These are phyloP conservation scores for Misgurnus mizolepis DNA, from an alignment of 2,113 vertebrate species.

Conservation along the genomic window DNA sequence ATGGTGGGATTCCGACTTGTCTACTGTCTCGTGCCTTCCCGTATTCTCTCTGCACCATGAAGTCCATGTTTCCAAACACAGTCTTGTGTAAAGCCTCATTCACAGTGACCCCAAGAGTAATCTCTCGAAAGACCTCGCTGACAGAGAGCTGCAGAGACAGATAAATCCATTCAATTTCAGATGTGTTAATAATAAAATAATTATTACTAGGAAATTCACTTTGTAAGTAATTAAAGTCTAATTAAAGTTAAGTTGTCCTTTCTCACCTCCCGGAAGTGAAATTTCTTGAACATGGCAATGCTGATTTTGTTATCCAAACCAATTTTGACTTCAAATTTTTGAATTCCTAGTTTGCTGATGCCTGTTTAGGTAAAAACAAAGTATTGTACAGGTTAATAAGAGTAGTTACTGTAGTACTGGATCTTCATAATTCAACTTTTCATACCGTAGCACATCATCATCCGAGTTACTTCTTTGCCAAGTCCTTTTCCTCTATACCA, in stretches of 20 bases:
- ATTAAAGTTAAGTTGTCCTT: not conserved
- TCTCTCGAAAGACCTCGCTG: conserved; percentile 85
- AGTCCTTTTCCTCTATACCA: conserved; percentile 84
- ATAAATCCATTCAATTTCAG: not conserved
- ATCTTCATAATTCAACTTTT: not conserved
- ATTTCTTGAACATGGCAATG: conserved; percentile 89
- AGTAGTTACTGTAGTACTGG: not conserved
- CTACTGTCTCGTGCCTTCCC: conserved; percentile 60
- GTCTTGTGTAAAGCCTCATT: conserved; percentile 67
- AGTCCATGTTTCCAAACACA: conserved; percentile 74
- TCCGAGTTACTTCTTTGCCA: conserved; percentile 86
- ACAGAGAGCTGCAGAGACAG: conserved; percentile 74
- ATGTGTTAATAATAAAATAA: too few species aligned
- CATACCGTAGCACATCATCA: conserved; percentile 92
- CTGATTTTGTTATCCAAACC: conserved; percentile 86
- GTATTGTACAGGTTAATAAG: not conserved
- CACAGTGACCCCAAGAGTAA: conserved; percentile 80
- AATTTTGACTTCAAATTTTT: conserved; percentile 91
- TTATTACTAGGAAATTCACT: too few species aligned
- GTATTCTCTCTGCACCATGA: conserved; percentile 79
- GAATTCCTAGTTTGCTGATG: conserved; percentile 80
- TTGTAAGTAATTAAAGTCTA: not conserved
- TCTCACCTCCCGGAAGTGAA: conserved; percentile 87
- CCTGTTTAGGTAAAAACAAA: conserved; percentile 68
- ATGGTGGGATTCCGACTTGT: conserved; percentile 19